Evolutionary conservation across 1,140 invertebrate genomes (phyloP).

Genomic region (Bemisia tabaci): DNA sequence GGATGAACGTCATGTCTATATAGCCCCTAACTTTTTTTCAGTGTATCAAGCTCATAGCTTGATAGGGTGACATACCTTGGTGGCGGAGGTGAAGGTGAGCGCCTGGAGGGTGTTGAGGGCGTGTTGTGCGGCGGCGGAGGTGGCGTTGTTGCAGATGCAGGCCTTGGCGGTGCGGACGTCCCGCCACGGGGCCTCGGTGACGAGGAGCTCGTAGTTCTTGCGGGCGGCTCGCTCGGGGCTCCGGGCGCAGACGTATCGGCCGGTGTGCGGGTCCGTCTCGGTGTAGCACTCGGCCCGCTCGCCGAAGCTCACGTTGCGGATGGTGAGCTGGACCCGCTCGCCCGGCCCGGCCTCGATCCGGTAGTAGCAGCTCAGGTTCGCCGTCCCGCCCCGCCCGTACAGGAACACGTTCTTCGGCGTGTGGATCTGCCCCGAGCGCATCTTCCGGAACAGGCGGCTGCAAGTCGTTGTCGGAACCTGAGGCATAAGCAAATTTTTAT

Average conservation of each 20-base stretch:
- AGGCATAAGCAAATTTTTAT: too few species aligned
- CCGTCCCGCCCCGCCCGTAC: slow-evolving; percentile 60
- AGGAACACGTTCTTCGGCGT: slow-evolving; percentile 65
- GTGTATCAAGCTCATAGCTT: too few species aligned
- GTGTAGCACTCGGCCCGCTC: slow-evolving; percentile 47
- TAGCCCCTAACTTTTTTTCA: too few species aligned
- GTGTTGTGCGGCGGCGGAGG: slow-evolving; percentile 48
- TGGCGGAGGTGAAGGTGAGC: slow-evolving; percentile 9
- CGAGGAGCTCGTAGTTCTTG: slow-evolving; percentile 36
- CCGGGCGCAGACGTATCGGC: slow-evolving; percentile 6
- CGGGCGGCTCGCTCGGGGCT: slow-evolving; percentile 29
- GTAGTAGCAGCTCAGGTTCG: slow-evolving; percentile 56
- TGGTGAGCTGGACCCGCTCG: slow-evolving; percentile 44
- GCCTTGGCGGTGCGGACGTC: slow-evolving; percentile 43
- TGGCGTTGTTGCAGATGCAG: slow-evolving; percentile 59
- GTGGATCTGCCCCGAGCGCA: slow-evolving; percentile 42
- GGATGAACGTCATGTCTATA: too few species aligned
- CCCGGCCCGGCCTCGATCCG: slow-evolving; percentile 49
- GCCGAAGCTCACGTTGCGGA: slow-evolving; percentile 58
- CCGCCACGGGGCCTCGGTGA: slow-evolving; percentile 48
- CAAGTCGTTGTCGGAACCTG: slow-evolving; percentile 33
- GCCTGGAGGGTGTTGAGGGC: slow-evolving; percentile 33
- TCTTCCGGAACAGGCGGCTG: slow-evolving; percentile 38
- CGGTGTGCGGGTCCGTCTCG: slow-evolving; percentile 48
- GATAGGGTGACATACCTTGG: too few species aligned